Base-by-base conservation (phyloP, 1,140 invertebrate species). In the Rhopalosiphum padi region DNA sequence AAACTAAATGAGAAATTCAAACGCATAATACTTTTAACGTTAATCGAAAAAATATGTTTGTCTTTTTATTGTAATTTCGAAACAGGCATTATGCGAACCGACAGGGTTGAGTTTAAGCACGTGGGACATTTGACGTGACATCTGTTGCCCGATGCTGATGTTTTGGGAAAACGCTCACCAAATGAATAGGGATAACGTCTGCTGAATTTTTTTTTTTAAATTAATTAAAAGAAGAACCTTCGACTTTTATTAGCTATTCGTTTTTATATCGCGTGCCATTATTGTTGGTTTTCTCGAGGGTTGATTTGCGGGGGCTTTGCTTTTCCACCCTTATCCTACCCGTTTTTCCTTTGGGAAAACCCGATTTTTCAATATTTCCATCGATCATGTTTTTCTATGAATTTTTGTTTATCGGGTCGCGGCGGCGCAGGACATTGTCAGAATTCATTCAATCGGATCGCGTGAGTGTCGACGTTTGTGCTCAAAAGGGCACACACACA, bases 211-310 rank as follows among this genome's bases (percentile, higher is more conserved):
- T 46, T 46, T n/a, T 18, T 87, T 87, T 46, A 46, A 85, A 43
- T 48, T 48, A 46, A 46, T 43, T 46, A 46, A 87, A 89, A 53
- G 8, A 35, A 87, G 43, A 85, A 87, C 30, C n/a, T 21, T 51
- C n/a, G 15, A 30, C 7, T 87, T 87, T 48, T 43, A 87, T 51
- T 87, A 87, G 37, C 46, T 7, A 21, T 87, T 48, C 30, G 30
- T 51, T 48, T 87, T 85, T 87, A 87, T 87, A 87, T 87, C 86
- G 86, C 86, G 30, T 87, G 86, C 15, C 46, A 87, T 87, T 87
- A 46, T 87, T n/a, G 86, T 48, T 18, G 46, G 86, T 87, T 87
- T 87, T 35, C 18, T 35, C 30, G 25, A 35, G 18, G 6, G 9
- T 43, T 41, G 9, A 43, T 85, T 48, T 22, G 21, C 21, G 18